phyloP scores from a whole-genome alignment of 1,140 invertebrate genomes.

The Procambarus clarkii region DNA sequence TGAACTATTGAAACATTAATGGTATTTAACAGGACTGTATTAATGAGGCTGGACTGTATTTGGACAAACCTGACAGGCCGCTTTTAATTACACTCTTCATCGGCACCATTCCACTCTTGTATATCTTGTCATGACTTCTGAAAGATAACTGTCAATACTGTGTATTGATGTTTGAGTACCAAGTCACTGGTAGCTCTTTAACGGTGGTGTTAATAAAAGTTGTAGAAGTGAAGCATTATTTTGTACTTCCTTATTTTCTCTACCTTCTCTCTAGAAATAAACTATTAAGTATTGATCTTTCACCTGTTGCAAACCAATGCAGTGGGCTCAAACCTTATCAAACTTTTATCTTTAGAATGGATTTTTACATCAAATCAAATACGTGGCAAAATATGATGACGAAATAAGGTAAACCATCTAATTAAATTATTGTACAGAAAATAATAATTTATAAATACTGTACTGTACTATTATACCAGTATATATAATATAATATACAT shows the following conservation, averaged over 20 bases:
- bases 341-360: too few species aligned
- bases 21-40: neutral
- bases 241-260: neutral
- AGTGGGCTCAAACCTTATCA: too few species aligned
- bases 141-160: constrained; percentile 64
- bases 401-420: too few species aligned
- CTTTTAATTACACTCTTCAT: constrained; percentile 57
- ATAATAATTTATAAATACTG: too few species aligned
- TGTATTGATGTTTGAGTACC: constrained; percentile 70
- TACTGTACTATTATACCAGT: too few species aligned
- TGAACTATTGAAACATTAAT: neutral
- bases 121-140: constrained; percentile 56
- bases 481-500: too few species aligned
- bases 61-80: constrained; percentile 47
- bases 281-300: too few species aligned
- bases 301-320: too few species aligned
- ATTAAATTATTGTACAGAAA: too few species aligned
- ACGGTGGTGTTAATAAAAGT: constrained; percentile 67
- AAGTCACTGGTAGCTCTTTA: constrained; percentile 67
- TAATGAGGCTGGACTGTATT: constrained; percentile 20
- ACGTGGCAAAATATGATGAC: too few species aligned
- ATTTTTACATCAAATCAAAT: too few species aligned
- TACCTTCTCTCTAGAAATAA: too few species aligned
- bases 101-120: constrained; percentile 67
- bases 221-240: constrained; percentile 33